Percentiles rank a stretch among this genome's conserved stretches.
Conservation (phyloP, 2,797 vertebrate genomes). For the Iguana delicatissima region DNA sequence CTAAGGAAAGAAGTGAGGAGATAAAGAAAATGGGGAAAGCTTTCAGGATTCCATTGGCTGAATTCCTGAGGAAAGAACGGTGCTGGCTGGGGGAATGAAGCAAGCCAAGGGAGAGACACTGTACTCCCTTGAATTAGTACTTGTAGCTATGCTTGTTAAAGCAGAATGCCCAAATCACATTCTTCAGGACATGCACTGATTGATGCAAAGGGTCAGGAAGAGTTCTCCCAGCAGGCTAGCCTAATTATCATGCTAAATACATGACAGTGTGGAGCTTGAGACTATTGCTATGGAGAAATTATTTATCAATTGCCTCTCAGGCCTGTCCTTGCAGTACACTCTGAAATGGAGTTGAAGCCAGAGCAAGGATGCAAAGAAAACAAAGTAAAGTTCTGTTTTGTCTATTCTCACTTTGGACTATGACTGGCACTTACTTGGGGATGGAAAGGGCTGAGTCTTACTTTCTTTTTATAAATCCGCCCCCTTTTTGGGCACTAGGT, state of each 20-base stretch:
- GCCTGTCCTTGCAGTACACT: background rate
- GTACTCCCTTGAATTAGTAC: constrained; percentile 25
- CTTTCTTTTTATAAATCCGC: background rate
- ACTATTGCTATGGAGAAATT: background rate
- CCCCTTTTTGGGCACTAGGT: background rate
- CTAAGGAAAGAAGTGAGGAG: constrained; percentile 59
- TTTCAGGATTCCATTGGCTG: constrained; percentile 43
- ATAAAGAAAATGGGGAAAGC: constrained; percentile 64
- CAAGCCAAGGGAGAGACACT: accelerated
- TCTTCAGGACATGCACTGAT: background rate
- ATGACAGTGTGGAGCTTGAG: background rate
- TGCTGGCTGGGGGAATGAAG: constrained; percentile 35
- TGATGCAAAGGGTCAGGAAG: background rate
- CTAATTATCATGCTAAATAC: constrained; percentile 8
- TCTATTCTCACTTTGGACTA: background rate
- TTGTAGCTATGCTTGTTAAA: constrained; percentile 34
- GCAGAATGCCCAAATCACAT: background rate
- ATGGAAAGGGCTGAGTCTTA: background rate
- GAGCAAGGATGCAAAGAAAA: background rate
- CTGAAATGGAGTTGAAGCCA: background rate
- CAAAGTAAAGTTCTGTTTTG: background rate
- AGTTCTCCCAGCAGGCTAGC: background rate
- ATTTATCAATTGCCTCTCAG: background rate
- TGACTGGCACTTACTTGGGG: too few relatives aligned
- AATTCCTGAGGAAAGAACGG: constrained; percentile 49